Percentiles rank a stretch among this genome's conserved stretches.
phyloP scores from a whole-genome alignment of 2,888 invertebrate species.

The Agrotis ipsilon region DNA sequence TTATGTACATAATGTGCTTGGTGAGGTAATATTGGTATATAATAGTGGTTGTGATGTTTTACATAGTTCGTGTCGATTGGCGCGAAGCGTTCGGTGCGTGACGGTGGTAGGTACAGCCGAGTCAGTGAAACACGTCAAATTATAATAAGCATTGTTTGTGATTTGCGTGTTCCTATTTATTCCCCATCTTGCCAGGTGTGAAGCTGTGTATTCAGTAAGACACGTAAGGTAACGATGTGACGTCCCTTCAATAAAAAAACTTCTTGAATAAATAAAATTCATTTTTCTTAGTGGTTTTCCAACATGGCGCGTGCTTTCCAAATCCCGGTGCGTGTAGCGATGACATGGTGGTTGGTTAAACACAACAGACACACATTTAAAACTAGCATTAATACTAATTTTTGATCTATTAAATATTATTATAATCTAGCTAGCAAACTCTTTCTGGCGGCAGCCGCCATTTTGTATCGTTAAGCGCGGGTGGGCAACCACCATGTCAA shows the following conservation, averaged over 20 bases:
- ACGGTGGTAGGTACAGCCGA: slow-evolving; percentile 14
- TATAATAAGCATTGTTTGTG: slow-evolving; percentile 28
- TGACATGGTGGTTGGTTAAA: slow-evolving; percentile 79
- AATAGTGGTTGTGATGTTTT: slow-evolving; percentile 16
- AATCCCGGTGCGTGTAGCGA: slow-evolving; percentile 67
- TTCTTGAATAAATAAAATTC: not conserved
- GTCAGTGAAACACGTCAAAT: slow-evolving; percentile 31
- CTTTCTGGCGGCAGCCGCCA: slow-evolving; percentile 7
- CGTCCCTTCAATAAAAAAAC: slow-evolving; percentile 7
- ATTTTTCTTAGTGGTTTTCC: slow-evolving; percentile 29
- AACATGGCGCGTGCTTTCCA: slow-evolving; percentile 67
- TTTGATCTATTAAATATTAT: not conserved
- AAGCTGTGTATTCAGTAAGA: slow-evolving; percentile 45
- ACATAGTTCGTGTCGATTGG: slow-evolving; percentile 23
- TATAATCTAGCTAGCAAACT: slow-evolving; percentile 9
- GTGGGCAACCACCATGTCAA: slow-evolving; percentile 84
- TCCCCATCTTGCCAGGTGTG: slow-evolving; percentile 20
- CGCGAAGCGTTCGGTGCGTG: slow-evolving; percentile 46
- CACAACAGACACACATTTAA: slow-evolving; percentile 25
- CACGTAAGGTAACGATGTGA: slow-evolving; percentile 9
- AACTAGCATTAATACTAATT: not conserved
- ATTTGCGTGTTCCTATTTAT: slow-evolving; percentile 18
- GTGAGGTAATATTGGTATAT: slow-evolving; percentile 33
- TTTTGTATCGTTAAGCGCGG: slow-evolving; percentile 14
- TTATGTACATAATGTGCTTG: slow-evolving; percentile 56